Evolutionary conservation across 1,140 invertebrate genomes (phyloP).

Genomic region (Drosophila nigromelanica): DNA sequence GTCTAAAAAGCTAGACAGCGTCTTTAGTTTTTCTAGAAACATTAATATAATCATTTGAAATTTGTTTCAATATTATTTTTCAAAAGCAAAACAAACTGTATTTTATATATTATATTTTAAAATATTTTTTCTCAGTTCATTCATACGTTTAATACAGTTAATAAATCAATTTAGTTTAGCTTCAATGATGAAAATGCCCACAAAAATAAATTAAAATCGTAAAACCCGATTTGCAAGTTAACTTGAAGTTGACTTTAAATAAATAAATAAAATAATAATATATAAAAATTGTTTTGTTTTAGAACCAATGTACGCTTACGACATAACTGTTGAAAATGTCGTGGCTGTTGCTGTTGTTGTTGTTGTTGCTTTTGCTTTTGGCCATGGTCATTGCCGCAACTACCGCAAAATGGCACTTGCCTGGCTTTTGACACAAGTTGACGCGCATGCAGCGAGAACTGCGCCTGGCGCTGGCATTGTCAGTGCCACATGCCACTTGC

Average conservation of each 20-base stretch:
- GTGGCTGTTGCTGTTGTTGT: not conserved
- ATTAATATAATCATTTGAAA: too few relatives aligned
- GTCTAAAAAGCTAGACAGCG: too few relatives aligned
- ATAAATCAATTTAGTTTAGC: too few relatives aligned
- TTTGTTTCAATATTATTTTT: too few relatives aligned
- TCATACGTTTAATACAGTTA: too few relatives aligned
- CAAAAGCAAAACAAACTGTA: too few relatives aligned
- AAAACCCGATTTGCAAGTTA: too few relatives aligned
- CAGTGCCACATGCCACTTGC: slow-evolving; percentile 32
- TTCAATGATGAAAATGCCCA: too few relatives aligned
- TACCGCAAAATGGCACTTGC: slow-evolving; percentile 75
- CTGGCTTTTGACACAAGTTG: slow-evolving; percentile 71
- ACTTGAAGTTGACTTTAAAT: not conserved
- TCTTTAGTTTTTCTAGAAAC: too few relatives aligned
- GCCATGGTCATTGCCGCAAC: slow-evolving; percentile 58
- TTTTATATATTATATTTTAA: too few relatives aligned
- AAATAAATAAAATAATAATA: not conserved
- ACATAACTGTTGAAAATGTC: slow-evolving; percentile 62
- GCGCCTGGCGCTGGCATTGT: slow-evolving; percentile 17
- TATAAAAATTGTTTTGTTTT: not conserved
- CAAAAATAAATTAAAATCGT: too few relatives aligned
- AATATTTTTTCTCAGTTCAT: too few relatives aligned
- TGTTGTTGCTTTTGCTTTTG: slow-evolving; percentile 22
- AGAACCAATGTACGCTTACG: slow-evolving; percentile 22
- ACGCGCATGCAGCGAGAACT: slow-evolving; percentile 31